These are phyloP conservation scores for Gasterosteus aculeatus DNA, from an alignment of 2,113 vertebrate genomes.

Conservation along the genomic window DNA sequence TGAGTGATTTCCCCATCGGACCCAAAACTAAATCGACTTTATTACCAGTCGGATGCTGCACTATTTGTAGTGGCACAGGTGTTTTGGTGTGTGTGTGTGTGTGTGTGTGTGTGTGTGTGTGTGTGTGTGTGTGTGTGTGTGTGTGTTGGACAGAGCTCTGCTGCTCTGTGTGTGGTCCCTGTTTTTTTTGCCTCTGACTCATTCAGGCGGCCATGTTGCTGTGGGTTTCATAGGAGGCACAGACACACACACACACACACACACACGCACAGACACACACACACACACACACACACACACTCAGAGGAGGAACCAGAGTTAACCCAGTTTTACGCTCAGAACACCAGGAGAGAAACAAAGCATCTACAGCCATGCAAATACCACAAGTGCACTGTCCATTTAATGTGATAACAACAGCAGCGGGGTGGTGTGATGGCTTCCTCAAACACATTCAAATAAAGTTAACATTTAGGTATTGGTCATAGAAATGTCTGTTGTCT, in stretches of 20 bases:
- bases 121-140: constrained; percentile 4
- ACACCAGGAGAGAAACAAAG: constrained; percentile 51
- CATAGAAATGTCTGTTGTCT: not conserved
- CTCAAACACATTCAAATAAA: not conserved
- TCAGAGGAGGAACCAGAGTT: constrained; percentile 31
- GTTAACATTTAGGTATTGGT: not conserved
- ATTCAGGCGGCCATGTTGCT: constrained; percentile 73
- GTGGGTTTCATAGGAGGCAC: constrained; percentile 75
- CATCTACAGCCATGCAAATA: constrained; percentile 47
- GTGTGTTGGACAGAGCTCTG: constrained; percentile 29
- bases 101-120: constrained; percentile 57
- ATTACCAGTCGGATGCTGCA: not conserved
- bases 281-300: constrained; percentile 14
- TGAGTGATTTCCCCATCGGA: not conserved
- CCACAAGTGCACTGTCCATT: constrained; percentile 49
- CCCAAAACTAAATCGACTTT: not conserved
- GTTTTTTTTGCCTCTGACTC: constrained; percentile 68
- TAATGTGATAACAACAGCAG: constrained; percentile 42
- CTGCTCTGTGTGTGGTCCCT: constrained; percentile 79
- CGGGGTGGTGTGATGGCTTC: too few species aligned
- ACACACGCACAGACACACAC: constrained; percentile 27
- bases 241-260: constrained; percentile 36
- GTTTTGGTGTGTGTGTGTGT: constrained; percentile 4
- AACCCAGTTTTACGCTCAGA: constrained; percentile 49
- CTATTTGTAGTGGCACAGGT: constrained; percentile 1